Percentiles rank a stretch among this genome's conserved stretches.
These are phyloP conservation scores for Heterodera carotae DNA, from an alignment of 1,140 invertebrate genomes.

Conservation along the genomic window DNA sequence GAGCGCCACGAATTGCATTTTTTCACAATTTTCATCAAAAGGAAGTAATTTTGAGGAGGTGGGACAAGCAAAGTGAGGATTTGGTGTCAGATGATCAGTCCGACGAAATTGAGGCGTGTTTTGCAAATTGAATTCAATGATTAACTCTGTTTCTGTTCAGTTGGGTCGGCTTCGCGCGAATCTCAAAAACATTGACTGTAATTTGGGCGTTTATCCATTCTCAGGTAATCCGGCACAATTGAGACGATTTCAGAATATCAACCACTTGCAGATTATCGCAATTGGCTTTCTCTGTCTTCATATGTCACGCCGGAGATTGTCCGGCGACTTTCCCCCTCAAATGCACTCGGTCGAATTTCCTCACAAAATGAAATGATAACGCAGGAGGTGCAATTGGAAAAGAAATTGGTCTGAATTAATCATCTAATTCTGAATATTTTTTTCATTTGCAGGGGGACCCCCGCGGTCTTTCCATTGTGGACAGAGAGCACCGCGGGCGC, in stretches of 20 bases:
- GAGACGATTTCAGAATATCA: neutral
- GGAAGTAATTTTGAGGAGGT: constrained; percentile 83
- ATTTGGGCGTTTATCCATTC: constrained; percentile 82
- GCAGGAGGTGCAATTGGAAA: constrained; percentile 56
- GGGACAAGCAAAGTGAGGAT: constrained; percentile 73
- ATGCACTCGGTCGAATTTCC: constrained; percentile 49
- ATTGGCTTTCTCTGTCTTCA: constrained; percentile 81
- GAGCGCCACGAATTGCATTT: constrained; percentile 80
- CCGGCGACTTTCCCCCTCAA: constrained; percentile 46
- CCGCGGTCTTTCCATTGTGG: constrained; percentile 29
- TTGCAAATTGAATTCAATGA: constrained; percentile 64
- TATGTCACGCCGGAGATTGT: constrained; percentile 72
- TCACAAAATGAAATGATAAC: constrained; percentile 57
- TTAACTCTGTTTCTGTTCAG: constrained; percentile 50
- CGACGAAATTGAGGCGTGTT: constrained; percentile 69
- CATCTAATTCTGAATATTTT: neutral
- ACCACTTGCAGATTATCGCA: constrained; percentile 77
- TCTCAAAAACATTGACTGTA: constrained; percentile 77
- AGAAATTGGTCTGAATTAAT: constrained; percentile 30
- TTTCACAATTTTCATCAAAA: constrained; percentile 80
- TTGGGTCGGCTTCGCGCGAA: constrained; percentile 73
- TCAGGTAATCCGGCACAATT: neutral
- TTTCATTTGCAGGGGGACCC: constrained; percentile 37
- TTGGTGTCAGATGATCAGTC: constrained; percentile 50
- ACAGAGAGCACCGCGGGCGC: constrained; percentile 55